These are phyloP conservation scores for Channa maculata DNA, from an alignment of 2,113 vertebrate genomes.

Conservation along the genomic window DNA sequence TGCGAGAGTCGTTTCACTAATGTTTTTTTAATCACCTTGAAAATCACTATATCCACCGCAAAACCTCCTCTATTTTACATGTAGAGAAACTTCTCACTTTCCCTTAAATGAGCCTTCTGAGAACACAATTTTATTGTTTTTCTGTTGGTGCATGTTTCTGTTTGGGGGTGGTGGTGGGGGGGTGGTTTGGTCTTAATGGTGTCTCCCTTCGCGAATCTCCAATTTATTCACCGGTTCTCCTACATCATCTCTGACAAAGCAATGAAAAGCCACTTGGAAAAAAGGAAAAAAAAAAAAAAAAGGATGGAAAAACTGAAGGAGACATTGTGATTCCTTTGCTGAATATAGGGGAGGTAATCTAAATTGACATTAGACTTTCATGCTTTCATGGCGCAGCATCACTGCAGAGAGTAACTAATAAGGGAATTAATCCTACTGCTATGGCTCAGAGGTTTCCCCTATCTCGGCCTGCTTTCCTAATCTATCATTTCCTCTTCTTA, in stretches of 20 bases:
- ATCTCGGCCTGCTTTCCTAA: constrained; percentile 49
- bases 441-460: constrained; percentile 50
- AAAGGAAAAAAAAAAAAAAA: constrained; percentile 15
- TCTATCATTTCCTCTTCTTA: constrained; percentile 60
- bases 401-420: constrained; percentile 66
- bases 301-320: constrained; percentile 16
- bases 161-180: neutral
- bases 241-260: constrained; percentile 47
- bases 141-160: constrained; percentile 3
- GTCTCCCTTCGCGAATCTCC: constrained; percentile 27
- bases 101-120: constrained; percentile 60
- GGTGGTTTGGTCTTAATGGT: constrained; percentile 27
- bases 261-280: constrained; percentile 14
- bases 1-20: constrained; percentile 78
- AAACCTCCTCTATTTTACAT: constrained; percentile 46
- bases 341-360: constrained; percentile 45
- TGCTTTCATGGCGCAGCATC: constrained; percentile 47
- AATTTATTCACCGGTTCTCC: constrained; percentile 45
- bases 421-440: constrained; percentile 64
- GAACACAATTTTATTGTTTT: constrained; percentile 42
- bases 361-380: constrained; percentile 64
- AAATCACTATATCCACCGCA: constrained; percentile 69
- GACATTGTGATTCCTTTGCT: constrained; percentile 24
- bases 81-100: constrained; percentile 58
- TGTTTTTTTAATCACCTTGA: constrained; percentile 84